These are phyloP conservation scores for Oncorhynchus clarkii DNA, from an alignment of 2,113 vertebrate genomes.

Conservation along the genomic window DNA sequence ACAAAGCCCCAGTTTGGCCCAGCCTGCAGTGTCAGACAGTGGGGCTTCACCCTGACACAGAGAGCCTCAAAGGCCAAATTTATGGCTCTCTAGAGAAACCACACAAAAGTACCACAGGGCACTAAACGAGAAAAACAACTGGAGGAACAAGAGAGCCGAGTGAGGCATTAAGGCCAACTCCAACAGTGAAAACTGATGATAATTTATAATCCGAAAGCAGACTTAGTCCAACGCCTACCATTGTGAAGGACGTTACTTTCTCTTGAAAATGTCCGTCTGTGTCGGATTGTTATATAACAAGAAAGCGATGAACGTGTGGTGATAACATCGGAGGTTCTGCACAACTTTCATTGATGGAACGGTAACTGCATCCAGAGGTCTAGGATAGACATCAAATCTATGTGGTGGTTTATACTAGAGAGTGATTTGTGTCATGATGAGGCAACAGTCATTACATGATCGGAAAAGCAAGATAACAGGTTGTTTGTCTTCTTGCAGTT, in stretches of 20 bases:
- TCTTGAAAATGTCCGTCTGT: constrained; percentile 33
- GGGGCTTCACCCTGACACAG: constrained; percentile 57
- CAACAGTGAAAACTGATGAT: constrained; percentile 43
- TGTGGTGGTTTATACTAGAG: no score
- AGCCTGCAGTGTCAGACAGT: constrained; percentile 55
- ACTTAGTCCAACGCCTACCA: constrained; percentile 34
- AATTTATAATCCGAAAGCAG: constrained; percentile 49
- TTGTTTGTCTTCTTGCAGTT: no score
- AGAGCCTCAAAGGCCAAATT: constrained; percentile 54
- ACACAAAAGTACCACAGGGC: constrained; percentile 66
- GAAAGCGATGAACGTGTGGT: not conserved
- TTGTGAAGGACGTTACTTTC: constrained; percentile 40
- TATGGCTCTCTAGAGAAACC: constrained; percentile 56
- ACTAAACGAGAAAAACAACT: constrained; percentile 68
- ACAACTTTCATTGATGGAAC: not conserved
- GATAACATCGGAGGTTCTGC: not conserved
- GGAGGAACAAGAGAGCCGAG: constrained; percentile 45
- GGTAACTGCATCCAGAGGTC: not conserved
- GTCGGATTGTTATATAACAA: not conserved
- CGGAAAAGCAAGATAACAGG: no score
- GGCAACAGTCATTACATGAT: no score
- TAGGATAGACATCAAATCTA: no score
- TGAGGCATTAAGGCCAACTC: constrained; percentile 39
- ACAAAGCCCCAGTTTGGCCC: constrained; percentile 10
- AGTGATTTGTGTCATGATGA: no score